phyloP scores from a whole-genome alignment of 2,113 vertebrate genomes.

The Tachysurus fulvidraco region DNA sequence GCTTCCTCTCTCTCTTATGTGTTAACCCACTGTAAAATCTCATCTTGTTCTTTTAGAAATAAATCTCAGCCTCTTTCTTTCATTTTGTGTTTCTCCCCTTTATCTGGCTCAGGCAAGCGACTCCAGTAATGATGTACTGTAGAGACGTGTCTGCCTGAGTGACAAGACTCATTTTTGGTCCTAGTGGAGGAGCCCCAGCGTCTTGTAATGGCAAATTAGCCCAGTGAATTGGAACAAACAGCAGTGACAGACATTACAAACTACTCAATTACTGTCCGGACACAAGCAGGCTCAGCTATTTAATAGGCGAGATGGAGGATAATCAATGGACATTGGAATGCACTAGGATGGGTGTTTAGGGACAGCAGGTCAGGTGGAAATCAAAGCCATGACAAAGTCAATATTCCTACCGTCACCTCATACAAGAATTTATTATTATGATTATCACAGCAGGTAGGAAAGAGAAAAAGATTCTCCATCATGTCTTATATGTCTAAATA shows the following conservation, averaged over 20 bases:
- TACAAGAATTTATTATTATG: neutral
- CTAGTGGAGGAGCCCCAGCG: conserved; percentile 22
- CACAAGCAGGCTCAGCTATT: conserved; percentile 29
- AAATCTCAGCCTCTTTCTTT: conserved; percentile 23
- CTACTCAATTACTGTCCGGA: conserved; percentile 45
- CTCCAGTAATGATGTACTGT: conserved; percentile 49
- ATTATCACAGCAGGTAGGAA: neutral
- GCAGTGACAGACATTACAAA: conserved; percentile 47
- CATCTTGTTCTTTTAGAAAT: conserved; percentile 29
- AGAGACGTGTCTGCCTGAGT: conserved; percentile 26
- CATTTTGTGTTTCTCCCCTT: conserved; percentile 20
- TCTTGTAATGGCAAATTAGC: conserved; percentile 43
- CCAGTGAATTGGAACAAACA: conserved; percentile 49
- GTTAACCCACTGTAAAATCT: conserved; percentile 15
- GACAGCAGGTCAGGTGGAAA: conserved; percentile 1
- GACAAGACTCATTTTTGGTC: conserved; percentile 50
- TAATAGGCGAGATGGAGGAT: conserved; percentile 23
- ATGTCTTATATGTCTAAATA: neutral
- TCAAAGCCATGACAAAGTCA: neutral
- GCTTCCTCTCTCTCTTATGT: neutral
- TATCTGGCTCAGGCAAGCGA: conserved; percentile 29
- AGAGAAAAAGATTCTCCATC: neutral
- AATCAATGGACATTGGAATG: conserved; percentile 30
- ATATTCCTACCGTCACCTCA: neutral
- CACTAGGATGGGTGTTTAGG: conserved; percentile 11